These are phyloP conservation scores for Hystrix brachyura DNA, from an alignment of 2,113 vertebrate species.

Conservation along the genomic window DNA sequence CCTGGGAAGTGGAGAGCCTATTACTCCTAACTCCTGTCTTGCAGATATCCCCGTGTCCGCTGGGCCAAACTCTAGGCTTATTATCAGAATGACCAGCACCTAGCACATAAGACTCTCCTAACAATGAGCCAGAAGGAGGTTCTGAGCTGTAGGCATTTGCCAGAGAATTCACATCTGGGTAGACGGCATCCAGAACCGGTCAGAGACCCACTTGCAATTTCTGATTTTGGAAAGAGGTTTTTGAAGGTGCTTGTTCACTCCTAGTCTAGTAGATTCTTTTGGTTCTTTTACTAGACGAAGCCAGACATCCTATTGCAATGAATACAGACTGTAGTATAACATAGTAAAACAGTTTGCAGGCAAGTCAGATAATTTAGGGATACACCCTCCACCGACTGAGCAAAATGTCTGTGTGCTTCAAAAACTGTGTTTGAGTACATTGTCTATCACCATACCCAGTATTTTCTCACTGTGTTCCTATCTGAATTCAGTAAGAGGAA, in stretches of 20 bases:
- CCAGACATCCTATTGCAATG: not conserved
- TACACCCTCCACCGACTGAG: not conserved
- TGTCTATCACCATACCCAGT: not conserved
- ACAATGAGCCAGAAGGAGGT: not conserved
- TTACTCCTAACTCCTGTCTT: not conserved
- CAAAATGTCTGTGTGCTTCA: not conserved
- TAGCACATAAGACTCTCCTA: not conserved
- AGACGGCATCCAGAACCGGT: no score
- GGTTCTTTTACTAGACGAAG: not conserved
- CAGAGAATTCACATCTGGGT: not conserved
- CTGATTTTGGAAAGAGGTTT: no score
- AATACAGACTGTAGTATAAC: not conserved
- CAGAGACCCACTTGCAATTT: rapidly evolving
- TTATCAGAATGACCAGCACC: not conserved
- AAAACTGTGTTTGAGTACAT: not conserved
- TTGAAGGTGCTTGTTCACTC: rapidly evolving
- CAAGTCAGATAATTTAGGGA: not conserved
- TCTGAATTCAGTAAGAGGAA: not conserved
- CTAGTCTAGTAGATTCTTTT: no score
- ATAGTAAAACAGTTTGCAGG: not conserved
- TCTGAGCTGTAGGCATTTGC: rapidly evolving
- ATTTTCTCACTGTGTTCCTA: not conserved
- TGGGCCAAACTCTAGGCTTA: not conserved
- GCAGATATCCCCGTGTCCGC: rapidly evolving
- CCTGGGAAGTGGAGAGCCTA: not conserved